A percentile compares a stretch with the other conserved stretches of the same genome.
Conservation (phyloP, 2,888 invertebrate genomes). For the Erebia aethiops region DNA sequence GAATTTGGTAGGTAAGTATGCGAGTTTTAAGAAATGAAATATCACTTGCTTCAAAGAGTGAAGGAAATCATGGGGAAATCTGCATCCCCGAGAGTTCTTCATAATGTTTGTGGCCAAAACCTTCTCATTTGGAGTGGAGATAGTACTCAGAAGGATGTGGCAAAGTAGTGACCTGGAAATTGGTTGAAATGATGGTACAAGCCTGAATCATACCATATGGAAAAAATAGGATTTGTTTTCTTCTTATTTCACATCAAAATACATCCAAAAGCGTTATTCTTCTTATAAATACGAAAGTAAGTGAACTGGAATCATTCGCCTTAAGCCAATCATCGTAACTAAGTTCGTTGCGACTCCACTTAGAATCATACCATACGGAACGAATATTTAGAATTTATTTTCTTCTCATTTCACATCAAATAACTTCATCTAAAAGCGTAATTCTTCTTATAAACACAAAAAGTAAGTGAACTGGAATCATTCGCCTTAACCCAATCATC, state of each 20-base stretch:
- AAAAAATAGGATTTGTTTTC: not conserved
- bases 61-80: too few species aligned
- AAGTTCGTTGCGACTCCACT: conserved; percentile 22
- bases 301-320: conserved; percentile 34
- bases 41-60: too few species aligned
- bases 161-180: too few species aligned
- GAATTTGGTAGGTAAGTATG: too few species aligned
- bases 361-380: too few species aligned
- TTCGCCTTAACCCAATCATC: conserved; percentile 40
- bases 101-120: too few species aligned
- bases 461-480: conserved; percentile 32
- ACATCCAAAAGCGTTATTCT: conserved; percentile 7
- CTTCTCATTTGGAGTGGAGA: too few species aligned
- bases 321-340: conserved; percentile 41
- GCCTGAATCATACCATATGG: not conserved
- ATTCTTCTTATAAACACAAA: not conserved
- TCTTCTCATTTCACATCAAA: not conserved
- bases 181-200: too few species aligned
- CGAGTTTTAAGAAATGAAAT: too few species aligned
- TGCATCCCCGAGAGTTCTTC: too few species aligned
- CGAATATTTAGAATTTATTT: not conserved
- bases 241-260: not conserved
- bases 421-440: not conserved
- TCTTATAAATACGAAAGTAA: conserved; percentile 12
- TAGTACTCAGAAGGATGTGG: too few species aligned